Evolutionary conservation across 2,113 vertebrate species (phyloP), one percentile per base, ranked within the genome.

Genomic region (Equus quagga): DNA sequence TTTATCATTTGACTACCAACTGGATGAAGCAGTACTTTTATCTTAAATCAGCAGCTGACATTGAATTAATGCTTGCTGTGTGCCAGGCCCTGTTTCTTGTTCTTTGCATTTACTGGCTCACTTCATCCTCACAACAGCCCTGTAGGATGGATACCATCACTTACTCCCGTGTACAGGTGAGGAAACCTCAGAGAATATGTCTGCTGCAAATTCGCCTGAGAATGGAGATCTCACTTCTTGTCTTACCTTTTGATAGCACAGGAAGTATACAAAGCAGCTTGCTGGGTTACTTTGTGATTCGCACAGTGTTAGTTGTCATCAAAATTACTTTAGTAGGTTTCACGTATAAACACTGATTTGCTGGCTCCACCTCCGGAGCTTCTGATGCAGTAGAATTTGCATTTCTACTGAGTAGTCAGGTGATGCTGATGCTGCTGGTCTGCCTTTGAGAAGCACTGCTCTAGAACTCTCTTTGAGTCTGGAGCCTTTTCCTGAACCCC

Each of bases 301-400:
- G n/a, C 79, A 80, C 24, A 33, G 2, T 79, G 26, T 96, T 87
- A 76, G 56, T 64, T 95, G 86, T 75, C 31, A 69, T 85, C 89
- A 72, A 26, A 92, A 96, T 96, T 36, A 69, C 36, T 33, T 54
- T 51, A 79, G 14, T 86, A 31, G 69, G 24, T 84, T 96, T 87
- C 28, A 7, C 51, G 54, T 6, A 10, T 46, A 70, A 82, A 62
- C 81, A 56, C 44, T 28, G 44, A 80, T 80, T 64, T 78, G 26
- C 41, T 17, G 56, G 33, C 67, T 82, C 51, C 11, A 75, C 15
- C 19, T 36, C 72, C 6, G 23, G 56, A 60, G 54, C 54, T 73
- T 73, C 75, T 73, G 46, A 89, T 13, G 76, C 21, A 18, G 58
- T 24, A 82, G 79, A 90, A 82, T 72, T 58, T 82, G 31, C 6